A percentile compares a stretch with the other conserved stretches of the same genome.
phyloP scores from a whole-genome alignment of 2,113 vertebrate genomes.

The Epinephelus cyanopodus region DNA sequence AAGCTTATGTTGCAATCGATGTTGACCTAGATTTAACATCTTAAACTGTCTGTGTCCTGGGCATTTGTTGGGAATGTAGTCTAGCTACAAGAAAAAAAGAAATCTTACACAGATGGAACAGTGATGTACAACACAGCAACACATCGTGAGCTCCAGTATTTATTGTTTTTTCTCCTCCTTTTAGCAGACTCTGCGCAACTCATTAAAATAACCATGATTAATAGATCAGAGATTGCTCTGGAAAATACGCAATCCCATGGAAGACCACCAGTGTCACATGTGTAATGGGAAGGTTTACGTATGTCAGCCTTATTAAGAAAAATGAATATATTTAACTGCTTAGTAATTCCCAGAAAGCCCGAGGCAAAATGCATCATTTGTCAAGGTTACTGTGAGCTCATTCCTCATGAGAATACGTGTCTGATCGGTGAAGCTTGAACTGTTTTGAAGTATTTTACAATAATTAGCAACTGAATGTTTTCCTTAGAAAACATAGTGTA shows the following conservation, averaged over 20 bases:
- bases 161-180: not conserved
- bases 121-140: slow-evolving; percentile 31
- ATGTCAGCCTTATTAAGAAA: slow-evolving; percentile 63
- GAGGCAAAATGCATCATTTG: slow-evolving; percentile 51
- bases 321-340: slow-evolving; percentile 56
- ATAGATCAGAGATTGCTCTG: slow-evolving; percentile 64
- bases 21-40: slow-evolving; percentile 3
- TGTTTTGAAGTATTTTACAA: slow-evolving; percentile 12
- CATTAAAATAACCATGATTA: slow-evolving; percentile 73
- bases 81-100: slow-evolving; percentile 1
- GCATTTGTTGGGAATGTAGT: not conserved
- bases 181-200: slow-evolving; percentile 27
- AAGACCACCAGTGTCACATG: slow-evolving; percentile 57
- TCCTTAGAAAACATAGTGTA: not conserved
- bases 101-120: slow-evolving; percentile 24
- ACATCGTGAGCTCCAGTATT: slow-evolving; percentile 21
- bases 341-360: slow-evolving; percentile 52
- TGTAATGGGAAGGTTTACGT: slow-evolving; percentile 63
- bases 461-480: not conserved
- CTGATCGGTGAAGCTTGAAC: slow-evolving; percentile 13
- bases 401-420: not conserved
- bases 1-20: not conserved
- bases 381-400: slow-evolving; percentile 53
- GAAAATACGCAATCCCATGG: slow-evolving; percentile 53
- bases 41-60: not conserved